Conservation (phyloP, 2,888 invertebrate species). For the Myopa testacea region DNA sequence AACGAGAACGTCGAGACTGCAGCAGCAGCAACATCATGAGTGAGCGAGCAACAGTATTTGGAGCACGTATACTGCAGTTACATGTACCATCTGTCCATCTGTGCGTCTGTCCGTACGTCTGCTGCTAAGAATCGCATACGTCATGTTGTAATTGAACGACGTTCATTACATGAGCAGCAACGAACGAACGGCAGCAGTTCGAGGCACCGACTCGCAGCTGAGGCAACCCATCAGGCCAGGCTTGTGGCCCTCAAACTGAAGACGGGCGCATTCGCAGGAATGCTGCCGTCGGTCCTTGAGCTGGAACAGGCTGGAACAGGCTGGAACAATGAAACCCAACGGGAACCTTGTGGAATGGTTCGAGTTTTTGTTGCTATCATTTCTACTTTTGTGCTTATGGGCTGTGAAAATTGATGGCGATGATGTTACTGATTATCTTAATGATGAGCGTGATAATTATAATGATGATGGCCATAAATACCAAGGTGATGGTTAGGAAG, state of each 20-base stretch:
- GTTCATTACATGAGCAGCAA: constrained; percentile 42
- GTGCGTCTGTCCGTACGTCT: neutral
- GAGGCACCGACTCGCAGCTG: neutral
- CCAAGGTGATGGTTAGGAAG: too few relatives aligned
- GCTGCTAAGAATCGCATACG: constrained; percentile 40
- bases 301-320: constrained; percentile 14
- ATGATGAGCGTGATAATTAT: constrained; percentile 4
- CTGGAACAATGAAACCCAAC: constrained; percentile 16
- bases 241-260: constrained; percentile 27
- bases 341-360: constrained; percentile 25
- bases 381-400: neutral
- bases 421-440: neutral
- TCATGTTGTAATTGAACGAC: constrained; percentile 57
- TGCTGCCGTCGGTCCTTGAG: constrained; percentile 19
- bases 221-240: neutral
- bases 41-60: neutral
- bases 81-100: neutral
- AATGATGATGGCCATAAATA: neutral
- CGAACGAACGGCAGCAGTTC: constrained; percentile 43
- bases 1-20: too few relatives aligned
- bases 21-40: neutral
- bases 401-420: neutral
- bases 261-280: constrained; percentile 29
- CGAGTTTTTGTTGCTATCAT: neutral
- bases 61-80: neutral